Base-by-base conservation (phyloP, 1,140 invertebrate species). In the Temnothorax nylanderi region DNA sequence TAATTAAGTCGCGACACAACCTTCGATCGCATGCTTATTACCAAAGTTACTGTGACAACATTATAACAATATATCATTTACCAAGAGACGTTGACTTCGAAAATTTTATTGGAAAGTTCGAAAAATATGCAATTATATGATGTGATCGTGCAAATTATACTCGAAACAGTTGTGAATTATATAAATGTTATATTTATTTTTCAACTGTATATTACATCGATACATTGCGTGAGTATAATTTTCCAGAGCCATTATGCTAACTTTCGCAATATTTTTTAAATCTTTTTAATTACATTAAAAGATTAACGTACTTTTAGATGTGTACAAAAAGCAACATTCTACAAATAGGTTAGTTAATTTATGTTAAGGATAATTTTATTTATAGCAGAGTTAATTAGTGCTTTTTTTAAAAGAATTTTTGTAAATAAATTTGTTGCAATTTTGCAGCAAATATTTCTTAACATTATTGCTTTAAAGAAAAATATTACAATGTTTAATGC, bases 341-440 rank as follows among this genome's bases (percentile, higher is more conserved):
- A 65, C 1, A 67, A 41, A 65, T 44, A 67, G 11, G 44, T 67
- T 67, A 65, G n/a, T 34, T 64, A 21, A 37, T 67, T 67, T 65
- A 65, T 65, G 16, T 37, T 37, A 64, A 62, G 37, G 37, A 44
- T 44, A 37, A 37, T 65, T 65, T 65, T 65, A 37, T 65, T 44
- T 67, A 44, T 67, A 67, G 64, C 37, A 44, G 37, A 44, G 8
- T 21, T n/a, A 67, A 65, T 34, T 64, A 37, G 8, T 16, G 26
- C 37, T 64, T n/a, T n/a, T n/a, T n/a, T n/a, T n/a, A n/a, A n/a
- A 64, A 67, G 10, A 67, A n/a, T 44, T 44, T 62, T 67, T 65
- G 10, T 67, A 67, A 67, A 67, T 67, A 67, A 67, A 67, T 41
- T 67, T 67, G 37, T 41, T 44, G 1, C n/a, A 41, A 44, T 67